Conservation (phyloP, 2,113 vertebrate genomes). For the Carassius auratus region DNA sequence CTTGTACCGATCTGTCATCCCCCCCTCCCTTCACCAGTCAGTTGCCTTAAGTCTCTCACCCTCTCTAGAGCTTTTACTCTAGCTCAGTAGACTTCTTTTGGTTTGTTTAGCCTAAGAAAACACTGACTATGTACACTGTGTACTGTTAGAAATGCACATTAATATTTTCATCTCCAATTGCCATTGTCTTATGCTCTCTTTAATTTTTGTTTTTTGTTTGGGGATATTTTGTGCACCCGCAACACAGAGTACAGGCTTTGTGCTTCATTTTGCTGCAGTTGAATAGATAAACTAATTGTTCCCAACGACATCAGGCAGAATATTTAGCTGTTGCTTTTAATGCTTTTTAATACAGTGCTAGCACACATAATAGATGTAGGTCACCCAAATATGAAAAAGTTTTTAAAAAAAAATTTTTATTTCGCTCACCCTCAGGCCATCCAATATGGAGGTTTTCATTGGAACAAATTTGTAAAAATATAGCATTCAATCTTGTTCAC, state of each 20-base stretch:
- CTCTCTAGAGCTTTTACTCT: conserved; percentile 60
- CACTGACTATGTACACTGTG: conserved; percentile 16
- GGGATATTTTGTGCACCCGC: not conserved
- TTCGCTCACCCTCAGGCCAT: not conserved
- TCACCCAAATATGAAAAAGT: not conserved
- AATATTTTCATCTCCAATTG: conserved; percentile 33
- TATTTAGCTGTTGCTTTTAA: conserved; percentile 15
- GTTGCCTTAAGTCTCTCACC: conserved; percentile 68
- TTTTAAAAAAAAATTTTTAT: too few species aligned
- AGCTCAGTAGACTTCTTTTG: conserved; percentile 50
- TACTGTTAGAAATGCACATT: conserved; percentile 22
- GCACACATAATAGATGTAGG: not conserved
- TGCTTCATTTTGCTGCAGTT: conserved; percentile 18
- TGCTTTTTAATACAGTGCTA: not conserved
- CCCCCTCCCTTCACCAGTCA: conserved; percentile 57
- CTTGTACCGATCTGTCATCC: conserved; percentile 66
- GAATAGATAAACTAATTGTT: conserved; percentile 1
- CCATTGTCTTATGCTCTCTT: conserved; percentile 23
- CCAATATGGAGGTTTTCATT: not conserved
- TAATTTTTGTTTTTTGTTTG: not conserved
- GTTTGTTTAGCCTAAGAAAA: conserved; percentile 39
- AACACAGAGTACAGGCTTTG: conserved; percentile 8
- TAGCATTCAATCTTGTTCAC: too few species aligned
- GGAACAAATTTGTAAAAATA: not conserved
- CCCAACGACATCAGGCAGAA: not conserved